Evolutionary conservation across 2,797 vertebrate genomes (phyloP), one percentile per base, ranked within the genome.

Genomic region (Coregonus sp.): DNA sequence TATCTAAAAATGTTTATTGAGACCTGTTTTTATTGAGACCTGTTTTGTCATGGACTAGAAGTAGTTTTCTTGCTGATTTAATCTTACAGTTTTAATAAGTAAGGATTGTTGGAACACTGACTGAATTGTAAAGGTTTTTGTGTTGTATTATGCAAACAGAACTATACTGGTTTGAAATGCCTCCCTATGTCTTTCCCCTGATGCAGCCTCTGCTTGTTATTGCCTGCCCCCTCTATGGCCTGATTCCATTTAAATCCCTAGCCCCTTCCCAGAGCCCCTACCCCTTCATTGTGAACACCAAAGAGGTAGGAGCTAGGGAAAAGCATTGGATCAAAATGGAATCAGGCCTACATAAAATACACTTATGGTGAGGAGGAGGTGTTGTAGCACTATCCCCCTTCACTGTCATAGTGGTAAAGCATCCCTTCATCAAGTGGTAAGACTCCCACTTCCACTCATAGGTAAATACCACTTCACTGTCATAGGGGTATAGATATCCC

Each of bases 321-420:
- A 73, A 81, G 56, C 85, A 52, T 85, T 71, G 69, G 74, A 31
- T 18, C 80, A 65, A 73, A 75, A 79, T 87, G 73, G 72, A 90
- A 85, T 76, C 20, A 4, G 81, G 72, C 52, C 66, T 77, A 7
- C 69, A n/a, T 81, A 18, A 47, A 56, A 63, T 72, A 52, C 80
- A 81, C 67, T 25, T 72, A 59, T 83, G 82, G 84, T 82, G 88
- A 92, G 89, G 91, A 93, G 90, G 90, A 15, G 90, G 86, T 83
- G 86, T 85, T 76, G 70, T 70, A 84, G 81, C 71, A 76, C 81
- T 73, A 84, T 79, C 86, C 37, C 66, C 29, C 35, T 15, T 16
- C 69, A 5, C 52, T 18, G 52, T 56, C 52, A 56, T 56, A 56
- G 52, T 56, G 52, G n/a, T n/a, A n/a, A n/a, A n/a, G n/a, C n/a